Evolutionary conservation across 2,888 invertebrate species (phyloP).

Genomic region (Palloptera scutellata): DNA sequence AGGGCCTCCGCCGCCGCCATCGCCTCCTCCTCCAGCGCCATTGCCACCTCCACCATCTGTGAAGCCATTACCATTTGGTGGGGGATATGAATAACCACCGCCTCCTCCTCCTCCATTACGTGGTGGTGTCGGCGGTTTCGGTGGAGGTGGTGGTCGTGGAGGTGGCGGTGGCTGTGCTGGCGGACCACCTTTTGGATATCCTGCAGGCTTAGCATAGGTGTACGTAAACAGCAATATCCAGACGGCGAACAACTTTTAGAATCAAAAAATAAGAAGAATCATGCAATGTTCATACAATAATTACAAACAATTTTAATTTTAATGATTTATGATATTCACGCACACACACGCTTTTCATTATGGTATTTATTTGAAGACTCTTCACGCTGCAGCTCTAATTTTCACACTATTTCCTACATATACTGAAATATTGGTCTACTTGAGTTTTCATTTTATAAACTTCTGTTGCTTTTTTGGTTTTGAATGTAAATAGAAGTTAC

Average conservation of each 20-base stretch:
- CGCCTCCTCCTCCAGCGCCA: constrained; percentile 37
- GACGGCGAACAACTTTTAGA: too few species aligned
- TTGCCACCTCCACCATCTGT: constrained; percentile 40
- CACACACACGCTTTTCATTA: not conserved
- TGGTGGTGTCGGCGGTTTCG: constrained; percentile 16
- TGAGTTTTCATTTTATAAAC: not conserved
- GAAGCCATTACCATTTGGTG: constrained; percentile 38
- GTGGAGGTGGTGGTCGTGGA: constrained; percentile 23
- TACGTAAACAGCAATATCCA: not conserved
- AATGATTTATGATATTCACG: not conserved
- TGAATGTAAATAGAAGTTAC: too few species aligned
- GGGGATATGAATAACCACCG: constrained; percentile 45
- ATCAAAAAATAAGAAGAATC: too few species aligned
- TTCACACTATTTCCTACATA: not conserved
- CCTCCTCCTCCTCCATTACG: constrained; percentile 29
- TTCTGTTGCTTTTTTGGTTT: not conserved
- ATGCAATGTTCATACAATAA: too few species aligned
- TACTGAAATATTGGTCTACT: not conserved
- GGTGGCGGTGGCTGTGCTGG: constrained; percentile 36
- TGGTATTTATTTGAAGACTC: too few species aligned
- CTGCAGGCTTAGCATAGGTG: constrained; percentile 44
- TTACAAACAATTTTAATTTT: not conserved
- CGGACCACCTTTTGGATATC: constrained; percentile 48
- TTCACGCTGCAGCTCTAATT: not conserved
- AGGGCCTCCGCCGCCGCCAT: constrained; percentile 47